Conservation (phyloP, 1,140 invertebrate species). For the Ceratoteleas bidentatus region DNA sequence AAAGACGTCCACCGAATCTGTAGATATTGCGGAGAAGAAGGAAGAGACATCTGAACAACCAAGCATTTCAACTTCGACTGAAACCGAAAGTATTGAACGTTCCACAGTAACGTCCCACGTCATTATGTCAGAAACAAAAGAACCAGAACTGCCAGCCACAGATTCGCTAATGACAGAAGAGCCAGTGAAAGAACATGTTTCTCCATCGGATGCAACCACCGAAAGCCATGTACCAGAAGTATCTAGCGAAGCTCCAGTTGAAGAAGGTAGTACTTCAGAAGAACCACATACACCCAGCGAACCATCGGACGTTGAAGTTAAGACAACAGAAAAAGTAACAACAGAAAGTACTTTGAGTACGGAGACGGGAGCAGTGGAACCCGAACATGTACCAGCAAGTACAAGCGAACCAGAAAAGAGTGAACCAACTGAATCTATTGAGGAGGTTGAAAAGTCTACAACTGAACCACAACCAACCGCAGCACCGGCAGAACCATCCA, state of each 20-base stretch:
- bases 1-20: no score
- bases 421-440: constrained; percentile 13
- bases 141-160: constrained; percentile 55
- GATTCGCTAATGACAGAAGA: constrained; percentile 52
- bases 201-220: constrained; percentile 26
- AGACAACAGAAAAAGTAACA: constrained; percentile 34
- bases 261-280: background rate
- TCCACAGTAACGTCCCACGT: no score
- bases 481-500: constrained; percentile 10
- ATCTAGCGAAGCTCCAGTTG: background rate
- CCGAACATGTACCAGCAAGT: constrained; percentile 22
- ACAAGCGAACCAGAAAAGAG: constrained; percentile 24
- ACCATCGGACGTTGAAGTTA: constrained; percentile 14
- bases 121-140: constrained; percentile 32
- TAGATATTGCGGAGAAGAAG: no score
- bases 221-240: constrained; percentile 5
- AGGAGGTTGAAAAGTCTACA: constrained; percentile 38
- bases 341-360: constrained; percentile 48
- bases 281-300: constrained; percentile 29
- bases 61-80: background rate
- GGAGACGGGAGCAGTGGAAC: constrained; percentile 12
- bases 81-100: constrained; percentile 22
- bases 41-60: constrained; percentile 47
- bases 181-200: constrained; percentile 24
- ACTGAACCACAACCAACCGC: constrained; percentile 38